These are phyloP conservation scores for Bombus waltoni DNA, from an alignment of 1,140 invertebrate genomes.

Conservation along the genomic window DNA sequence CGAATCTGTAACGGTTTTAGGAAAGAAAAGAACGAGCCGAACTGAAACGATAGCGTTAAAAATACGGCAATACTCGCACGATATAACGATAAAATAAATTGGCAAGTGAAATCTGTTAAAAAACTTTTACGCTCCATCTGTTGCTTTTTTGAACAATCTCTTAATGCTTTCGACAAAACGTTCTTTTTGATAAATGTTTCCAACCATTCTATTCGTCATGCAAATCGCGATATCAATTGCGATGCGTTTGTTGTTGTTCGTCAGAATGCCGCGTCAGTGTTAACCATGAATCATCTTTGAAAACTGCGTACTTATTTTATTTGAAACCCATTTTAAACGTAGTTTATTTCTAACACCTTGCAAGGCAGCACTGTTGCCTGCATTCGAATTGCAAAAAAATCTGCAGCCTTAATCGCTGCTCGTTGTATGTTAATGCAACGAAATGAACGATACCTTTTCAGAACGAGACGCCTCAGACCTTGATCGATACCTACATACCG, in stretches of 20 bases:
- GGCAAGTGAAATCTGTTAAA: too few species aligned
- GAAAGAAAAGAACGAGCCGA: background rate
- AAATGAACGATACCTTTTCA: slow-evolving; percentile 32
- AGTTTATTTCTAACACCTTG: slow-evolving; percentile 22
- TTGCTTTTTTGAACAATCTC: too few species aligned
- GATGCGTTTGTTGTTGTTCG: background rate
- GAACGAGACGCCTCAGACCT: background rate
- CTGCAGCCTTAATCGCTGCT: slow-evolving; percentile 9
- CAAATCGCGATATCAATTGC: background rate
- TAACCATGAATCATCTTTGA: slow-evolving; percentile 5
- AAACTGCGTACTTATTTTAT: slow-evolving; percentile 24
- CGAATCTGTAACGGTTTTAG: background rate
- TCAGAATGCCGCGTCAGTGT: background rate
- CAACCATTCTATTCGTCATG: background rate
- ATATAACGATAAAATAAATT: too few species aligned
- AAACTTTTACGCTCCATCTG: too few species aligned
- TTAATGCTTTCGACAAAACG: too few species aligned
- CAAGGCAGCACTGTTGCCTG: background rate
- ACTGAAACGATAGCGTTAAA: background rate
- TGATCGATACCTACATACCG: background rate
- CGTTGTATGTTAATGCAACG: slow-evolving; percentile 47
- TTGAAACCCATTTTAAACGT: slow-evolving; percentile 18
- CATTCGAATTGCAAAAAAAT: slow-evolving; percentile 52
- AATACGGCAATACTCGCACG: too few species aligned
- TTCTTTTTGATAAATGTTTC: background rate